These are phyloP conservation scores for Myrmecophaga tridactyla DNA, from an alignment of 2,113 vertebrate genomes.

Conservation along the genomic window DNA sequence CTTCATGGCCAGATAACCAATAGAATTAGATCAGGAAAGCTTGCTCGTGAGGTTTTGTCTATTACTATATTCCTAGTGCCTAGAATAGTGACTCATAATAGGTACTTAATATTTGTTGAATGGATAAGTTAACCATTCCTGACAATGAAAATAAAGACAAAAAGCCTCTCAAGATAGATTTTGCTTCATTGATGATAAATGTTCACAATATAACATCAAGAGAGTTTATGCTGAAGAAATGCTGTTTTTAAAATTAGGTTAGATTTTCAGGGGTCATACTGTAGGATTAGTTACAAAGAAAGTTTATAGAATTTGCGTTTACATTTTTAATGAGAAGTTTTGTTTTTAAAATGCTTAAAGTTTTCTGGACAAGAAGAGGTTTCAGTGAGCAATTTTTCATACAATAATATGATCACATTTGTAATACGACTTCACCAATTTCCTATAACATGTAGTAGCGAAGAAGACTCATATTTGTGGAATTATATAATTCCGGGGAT, in stretches of 20 bases:
- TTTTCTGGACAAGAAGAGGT: background rate
- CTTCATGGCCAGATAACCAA: background rate
- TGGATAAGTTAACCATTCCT: background rate
- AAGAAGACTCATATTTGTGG: background rate
- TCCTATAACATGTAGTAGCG: background rate
- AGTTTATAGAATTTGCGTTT: background rate
- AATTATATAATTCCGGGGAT: background rate
- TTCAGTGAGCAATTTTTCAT: background rate
- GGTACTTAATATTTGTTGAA: background rate
- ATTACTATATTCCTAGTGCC: background rate
- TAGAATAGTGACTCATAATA: background rate
- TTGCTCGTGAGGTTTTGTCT: background rate
- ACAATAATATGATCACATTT: background rate
- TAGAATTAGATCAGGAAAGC: background rate
- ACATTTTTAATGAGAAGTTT: background rate
- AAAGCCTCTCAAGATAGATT: background rate
- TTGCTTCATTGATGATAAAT: background rate
- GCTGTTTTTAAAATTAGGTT: background rate
- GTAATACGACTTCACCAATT: background rate
- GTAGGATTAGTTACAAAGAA: background rate
- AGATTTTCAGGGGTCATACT: background rate
- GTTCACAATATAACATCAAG: background rate
- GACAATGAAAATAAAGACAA: background rate
- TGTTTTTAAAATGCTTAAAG: constrained; percentile 18
- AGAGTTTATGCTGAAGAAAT: background rate